Evolutionary conservation across 2,113 vertebrate species (phyloP).

Genomic region (Elephas maximus): DNA sequence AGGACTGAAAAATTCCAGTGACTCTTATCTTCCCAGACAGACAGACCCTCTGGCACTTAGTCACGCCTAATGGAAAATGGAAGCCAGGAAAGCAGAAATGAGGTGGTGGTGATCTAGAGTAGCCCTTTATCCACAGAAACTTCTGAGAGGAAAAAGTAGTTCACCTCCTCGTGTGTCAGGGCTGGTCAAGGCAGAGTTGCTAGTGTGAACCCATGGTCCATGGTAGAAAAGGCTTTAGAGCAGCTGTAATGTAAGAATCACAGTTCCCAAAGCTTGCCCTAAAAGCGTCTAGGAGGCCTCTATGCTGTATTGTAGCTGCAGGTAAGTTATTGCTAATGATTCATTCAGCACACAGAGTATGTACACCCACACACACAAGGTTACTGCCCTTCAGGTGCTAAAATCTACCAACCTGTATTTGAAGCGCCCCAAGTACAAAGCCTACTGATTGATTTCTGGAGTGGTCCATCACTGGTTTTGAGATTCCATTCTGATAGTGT

Average conservation of each 20-base stretch:
- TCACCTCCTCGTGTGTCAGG: neutral
- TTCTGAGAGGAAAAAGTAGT: neutral
- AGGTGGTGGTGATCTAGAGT: constrained; percentile 51
- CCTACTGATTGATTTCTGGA: neutral
- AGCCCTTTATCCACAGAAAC: neutral
- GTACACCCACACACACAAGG: neutral
- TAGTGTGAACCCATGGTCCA: neutral
- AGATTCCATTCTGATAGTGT: neutral
- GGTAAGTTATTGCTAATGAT: neutral
- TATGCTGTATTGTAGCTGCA: neutral
- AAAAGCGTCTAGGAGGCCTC: neutral
- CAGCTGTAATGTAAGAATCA: neutral
- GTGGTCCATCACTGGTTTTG: neutral
- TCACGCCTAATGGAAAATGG: constrained; percentile 82
- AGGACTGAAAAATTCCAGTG: constrained; percentile 82
- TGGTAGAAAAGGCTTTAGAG: neutral
- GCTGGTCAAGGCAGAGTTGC: neutral
- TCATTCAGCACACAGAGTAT: neutral
- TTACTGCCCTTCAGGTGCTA: neutral
- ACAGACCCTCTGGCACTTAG: constrained; percentile 71
- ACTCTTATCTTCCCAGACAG: constrained; percentile 73
- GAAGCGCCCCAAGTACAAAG: neutral
- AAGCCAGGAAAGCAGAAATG: constrained; percentile 87
- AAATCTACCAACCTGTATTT: neutral
- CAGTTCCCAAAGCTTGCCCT: neutral